Evolutionary conservation across 2,888 invertebrate species (phyloP).

Genomic region (Cistogaster globosa): DNA sequence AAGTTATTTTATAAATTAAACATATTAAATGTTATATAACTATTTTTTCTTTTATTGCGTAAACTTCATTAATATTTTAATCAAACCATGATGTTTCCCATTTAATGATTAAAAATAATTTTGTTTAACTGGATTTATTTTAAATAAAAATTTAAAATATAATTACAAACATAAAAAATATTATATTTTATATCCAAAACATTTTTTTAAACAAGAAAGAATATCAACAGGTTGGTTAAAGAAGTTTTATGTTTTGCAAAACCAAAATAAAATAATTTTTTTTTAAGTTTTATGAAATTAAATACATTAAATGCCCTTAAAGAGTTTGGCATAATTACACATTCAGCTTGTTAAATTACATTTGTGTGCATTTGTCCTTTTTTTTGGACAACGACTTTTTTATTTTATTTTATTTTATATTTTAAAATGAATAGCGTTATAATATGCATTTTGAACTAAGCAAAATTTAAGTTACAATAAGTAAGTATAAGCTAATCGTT

Average conservation of each 20-base stretch:
- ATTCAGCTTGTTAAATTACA: conserved; percentile 23
- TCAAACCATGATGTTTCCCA: too few species aligned
- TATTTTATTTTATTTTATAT: not conserved
- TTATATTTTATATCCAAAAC: too few species aligned
- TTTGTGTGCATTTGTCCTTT: not conserved
- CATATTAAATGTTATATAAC: too few species aligned
- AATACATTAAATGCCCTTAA: conserved; percentile 29
- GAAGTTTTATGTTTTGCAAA: not conserved
- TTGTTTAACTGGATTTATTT: too few species aligned
- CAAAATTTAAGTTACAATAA: not conserved
- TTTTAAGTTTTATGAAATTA: conserved; percentile 17
- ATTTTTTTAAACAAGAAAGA: not conserved
- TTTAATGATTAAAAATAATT: too few species aligned
- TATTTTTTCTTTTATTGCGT: too few species aligned
- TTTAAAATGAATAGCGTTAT: not conserved
- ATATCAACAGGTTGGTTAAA: conserved; percentile 26
- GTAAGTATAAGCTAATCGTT: too few species aligned
- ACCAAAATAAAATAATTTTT: conserved; percentile 16
- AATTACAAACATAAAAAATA: too few species aligned
- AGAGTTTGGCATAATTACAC: conserved; percentile 39
- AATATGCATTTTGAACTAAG: not conserved
- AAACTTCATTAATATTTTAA: too few species aligned
- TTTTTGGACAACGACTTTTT: not conserved
- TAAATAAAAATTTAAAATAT: too few species aligned
- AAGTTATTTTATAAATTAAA: too few species aligned